Evolutionary conservation across 2,797 vertebrate species (phyloP).

Genomic region (Rhinophrynus dorsalis): DNA sequence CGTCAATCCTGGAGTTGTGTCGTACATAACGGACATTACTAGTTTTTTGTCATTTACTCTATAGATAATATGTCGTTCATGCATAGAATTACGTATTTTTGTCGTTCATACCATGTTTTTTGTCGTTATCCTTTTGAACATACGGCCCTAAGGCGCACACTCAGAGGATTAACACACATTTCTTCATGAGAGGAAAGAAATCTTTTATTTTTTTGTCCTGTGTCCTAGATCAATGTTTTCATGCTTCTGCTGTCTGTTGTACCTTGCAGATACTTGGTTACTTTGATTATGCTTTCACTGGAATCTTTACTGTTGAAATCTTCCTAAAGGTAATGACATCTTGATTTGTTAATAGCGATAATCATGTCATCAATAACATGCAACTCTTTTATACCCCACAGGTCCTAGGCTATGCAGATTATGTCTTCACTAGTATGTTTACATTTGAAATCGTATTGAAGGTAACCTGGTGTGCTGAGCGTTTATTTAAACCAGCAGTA

Average conservation of each 20-base stretch:
- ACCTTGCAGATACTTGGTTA: slow-evolving; percentile 99
- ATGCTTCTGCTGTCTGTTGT: slow-evolving; percentile 68
- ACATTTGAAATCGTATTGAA: slow-evolving; percentile 98
- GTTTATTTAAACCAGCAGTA: slow-evolving; percentile 31
- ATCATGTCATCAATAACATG: slow-evolving; percentile 80
- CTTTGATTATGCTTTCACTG: slow-evolving; percentile 99
- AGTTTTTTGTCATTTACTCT: too few relatives aligned
- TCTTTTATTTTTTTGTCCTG: too few relatives aligned
- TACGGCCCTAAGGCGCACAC: too few relatives aligned
- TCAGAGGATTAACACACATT: too few relatives aligned
- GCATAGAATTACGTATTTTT: too few relatives aligned
- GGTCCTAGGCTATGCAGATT: slow-evolving; percentile 97
- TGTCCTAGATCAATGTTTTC: slow-evolving; percentile 60
- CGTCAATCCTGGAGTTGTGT: too few relatives aligned
- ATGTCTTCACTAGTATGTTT: slow-evolving; percentile 99
- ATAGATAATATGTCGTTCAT: too few relatives aligned
- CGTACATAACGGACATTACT: too few relatives aligned
- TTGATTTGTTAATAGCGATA: slow-evolving; percentile 74
- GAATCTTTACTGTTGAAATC: slow-evolving; percentile 99
- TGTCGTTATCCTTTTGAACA: too few relatives aligned
- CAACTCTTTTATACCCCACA: slow-evolving; percentile 90
- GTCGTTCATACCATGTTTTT: too few relatives aligned
- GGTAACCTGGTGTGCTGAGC: slow-evolving; percentile 82
- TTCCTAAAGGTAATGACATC: slow-evolving; percentile 94
- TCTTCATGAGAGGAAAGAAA: too few relatives aligned